A percentile compares a stretch with the other conserved stretches of the same genome.
phyloP scores from a whole-genome alignment of 2,113 vertebrate genomes.

The Aegithalos caudatus region DNA sequence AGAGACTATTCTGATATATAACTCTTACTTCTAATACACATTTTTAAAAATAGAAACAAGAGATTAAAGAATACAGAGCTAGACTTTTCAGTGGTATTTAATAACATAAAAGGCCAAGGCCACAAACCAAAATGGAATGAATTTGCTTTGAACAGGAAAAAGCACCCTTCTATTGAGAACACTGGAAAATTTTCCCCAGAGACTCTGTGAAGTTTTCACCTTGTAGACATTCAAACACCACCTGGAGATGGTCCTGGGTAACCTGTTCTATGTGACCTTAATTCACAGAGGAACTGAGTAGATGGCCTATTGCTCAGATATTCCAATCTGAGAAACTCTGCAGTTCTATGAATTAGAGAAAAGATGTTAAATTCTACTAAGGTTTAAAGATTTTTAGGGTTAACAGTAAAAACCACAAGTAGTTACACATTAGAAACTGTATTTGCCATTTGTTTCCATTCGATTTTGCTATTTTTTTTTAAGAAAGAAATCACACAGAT shows the following conservation, averaged over 20 bases:
- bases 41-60: not conserved
- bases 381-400: not conserved
- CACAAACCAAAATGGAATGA: not conserved
- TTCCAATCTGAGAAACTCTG: not conserved
- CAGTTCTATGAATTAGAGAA: not conserved
- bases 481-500: not conserved
- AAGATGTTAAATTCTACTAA: not conserved
- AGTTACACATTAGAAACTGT: not conserved
- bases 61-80: not conserved
- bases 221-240: not conserved
- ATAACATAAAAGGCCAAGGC: not conserved
- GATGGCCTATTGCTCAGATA: not conserved
- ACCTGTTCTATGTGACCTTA: not conserved
- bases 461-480: not conserved
- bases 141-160: not conserved
- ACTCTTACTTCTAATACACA: not conserved
- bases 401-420: not conserved
- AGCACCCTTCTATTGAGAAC: not conserved
- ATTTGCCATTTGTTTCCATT: not conserved
- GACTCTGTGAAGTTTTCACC: not conserved
- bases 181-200: not conserved
- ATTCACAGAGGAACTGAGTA: not conserved
- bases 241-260: not conserved
- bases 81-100: not conserved
- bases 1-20: not conserved